Percentiles rank a stretch among this genome's conserved stretches.
Conservation (phyloP, 2,888 invertebrate genomes). For the Ochropacha duplaris region DNA sequence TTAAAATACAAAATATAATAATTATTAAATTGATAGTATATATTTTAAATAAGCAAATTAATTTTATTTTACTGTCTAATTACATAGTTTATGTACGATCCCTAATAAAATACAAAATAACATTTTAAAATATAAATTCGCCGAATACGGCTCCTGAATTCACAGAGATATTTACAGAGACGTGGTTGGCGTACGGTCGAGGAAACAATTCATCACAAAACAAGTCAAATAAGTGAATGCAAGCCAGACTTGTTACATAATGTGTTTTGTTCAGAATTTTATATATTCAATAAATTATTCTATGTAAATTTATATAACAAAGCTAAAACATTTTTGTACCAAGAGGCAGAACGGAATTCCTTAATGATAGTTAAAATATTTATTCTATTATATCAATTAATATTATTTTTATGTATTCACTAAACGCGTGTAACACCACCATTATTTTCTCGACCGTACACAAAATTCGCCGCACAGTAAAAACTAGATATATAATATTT, state of each 20-base stretch:
- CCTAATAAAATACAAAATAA: slow-evolving; percentile 36
- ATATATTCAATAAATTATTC: too few species aligned
- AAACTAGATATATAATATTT: slow-evolving; percentile 66
- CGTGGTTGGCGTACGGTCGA: slow-evolving; percentile 44
- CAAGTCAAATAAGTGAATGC: neutral
- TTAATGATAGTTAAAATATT: neutral
- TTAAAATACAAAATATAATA: too few species aligned
- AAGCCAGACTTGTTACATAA: neutral
- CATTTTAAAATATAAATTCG: slow-evolving; percentile 37
- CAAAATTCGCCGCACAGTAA: slow-evolving; percentile 55
- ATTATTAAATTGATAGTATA: too few species aligned
- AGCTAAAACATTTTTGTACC: neutral
- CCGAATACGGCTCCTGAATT: slow-evolving; percentile 51
- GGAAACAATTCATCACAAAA: slow-evolving; percentile 32
- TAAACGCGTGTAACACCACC: slow-evolving; percentile 10
- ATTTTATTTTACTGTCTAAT: slow-evolving; percentile 2
- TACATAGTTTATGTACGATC: slow-evolving; percentile 12
- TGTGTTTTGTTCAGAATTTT: neutral
- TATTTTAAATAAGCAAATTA: too few species aligned
- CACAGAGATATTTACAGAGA: slow-evolving; percentile 29
- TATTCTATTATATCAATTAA: neutral
- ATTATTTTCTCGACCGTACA: slow-evolving; percentile 45
- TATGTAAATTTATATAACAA: neutral
- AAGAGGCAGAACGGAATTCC: neutral
- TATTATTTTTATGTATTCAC: neutral